These are phyloP conservation scores for Peromyscus polionotus DNA, from an alignment of 2,113 vertebrate species.

Conservation along the genomic window DNA sequence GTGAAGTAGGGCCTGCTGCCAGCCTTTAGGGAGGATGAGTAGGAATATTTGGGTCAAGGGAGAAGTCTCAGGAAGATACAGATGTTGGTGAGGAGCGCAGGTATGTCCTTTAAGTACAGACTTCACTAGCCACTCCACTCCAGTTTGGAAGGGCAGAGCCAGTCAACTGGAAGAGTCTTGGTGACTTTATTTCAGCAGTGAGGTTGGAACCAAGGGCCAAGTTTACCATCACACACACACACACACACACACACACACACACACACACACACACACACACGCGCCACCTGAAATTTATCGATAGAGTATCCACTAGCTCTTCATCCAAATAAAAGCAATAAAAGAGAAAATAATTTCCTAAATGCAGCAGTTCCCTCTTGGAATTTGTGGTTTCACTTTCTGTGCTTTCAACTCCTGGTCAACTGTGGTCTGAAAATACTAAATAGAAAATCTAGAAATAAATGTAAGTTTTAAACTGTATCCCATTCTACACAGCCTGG, in stretches of 20 bases:
- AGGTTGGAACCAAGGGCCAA: background rate
- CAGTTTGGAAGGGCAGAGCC: background rate
- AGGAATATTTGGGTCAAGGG: background rate
- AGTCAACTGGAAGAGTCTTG: constrained; percentile 30
- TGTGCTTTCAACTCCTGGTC: background rate
- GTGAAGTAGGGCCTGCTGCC: background rate
- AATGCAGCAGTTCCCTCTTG: background rate
- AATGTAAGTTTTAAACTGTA: background rate
- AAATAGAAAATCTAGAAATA: background rate
- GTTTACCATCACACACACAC: too few relatives aligned
- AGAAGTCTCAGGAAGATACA: background rate
- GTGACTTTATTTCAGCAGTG: background rate
- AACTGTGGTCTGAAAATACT: background rate
- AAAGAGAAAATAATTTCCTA: background rate
- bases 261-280: too few relatives aligned
- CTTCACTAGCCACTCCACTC: background rate
- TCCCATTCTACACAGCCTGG: background rate
- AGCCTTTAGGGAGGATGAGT: background rate
- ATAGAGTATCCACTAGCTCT: background rate
- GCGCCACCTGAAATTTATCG: background rate
- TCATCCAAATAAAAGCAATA: background rate
- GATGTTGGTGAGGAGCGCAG: background rate
- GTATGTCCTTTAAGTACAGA: constrained; percentile 13
- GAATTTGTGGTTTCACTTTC: background rate
- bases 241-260: too few relatives aligned